These are phyloP conservation scores for Heliothis virescens DNA, from an alignment of 1,140 invertebrate species.

Conservation along the genomic window DNA sequence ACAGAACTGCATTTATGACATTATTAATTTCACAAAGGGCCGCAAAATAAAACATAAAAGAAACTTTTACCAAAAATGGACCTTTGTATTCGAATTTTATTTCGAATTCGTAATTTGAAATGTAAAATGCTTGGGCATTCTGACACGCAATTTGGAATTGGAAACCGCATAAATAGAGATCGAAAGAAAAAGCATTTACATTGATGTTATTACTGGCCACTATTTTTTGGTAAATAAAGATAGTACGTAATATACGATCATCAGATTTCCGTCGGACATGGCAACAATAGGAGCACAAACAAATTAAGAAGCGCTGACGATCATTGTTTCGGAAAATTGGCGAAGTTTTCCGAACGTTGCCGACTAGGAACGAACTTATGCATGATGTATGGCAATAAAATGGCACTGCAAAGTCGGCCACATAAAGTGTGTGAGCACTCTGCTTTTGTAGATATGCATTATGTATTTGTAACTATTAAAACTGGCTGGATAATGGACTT, in stretches of 20 bases:
- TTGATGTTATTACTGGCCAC: too few relatives aligned
- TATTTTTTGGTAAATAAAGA: too few relatives aligned
- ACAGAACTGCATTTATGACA: too few relatives aligned
- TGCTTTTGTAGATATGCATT: not conserved
- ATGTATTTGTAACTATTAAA: not conserved
- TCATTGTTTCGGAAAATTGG: not conserved
- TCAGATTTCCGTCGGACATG: not conserved
- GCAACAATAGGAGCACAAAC: not conserved
- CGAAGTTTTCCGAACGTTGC: not conserved
- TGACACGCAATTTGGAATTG: too few relatives aligned
- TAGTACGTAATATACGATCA: not conserved
- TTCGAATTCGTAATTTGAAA: too few relatives aligned
- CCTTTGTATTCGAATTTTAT: too few relatives aligned
- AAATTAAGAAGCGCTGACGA: constrained; percentile 7
- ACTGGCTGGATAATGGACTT: not conserved
- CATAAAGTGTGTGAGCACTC: not conserved
- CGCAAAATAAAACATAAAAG: too few relatives aligned
- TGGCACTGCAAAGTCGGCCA: not conserved
- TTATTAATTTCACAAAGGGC: too few relatives aligned
- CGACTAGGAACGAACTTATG: not conserved
- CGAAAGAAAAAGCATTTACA: too few relatives aligned
- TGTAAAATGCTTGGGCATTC: too few relatives aligned
- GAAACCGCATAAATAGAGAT: too few relatives aligned
- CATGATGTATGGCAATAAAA: not conserved
- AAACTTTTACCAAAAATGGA: too few relatives aligned